These are phyloP conservation scores for Cassiopea andromeda DNA, from an alignment of 30 jellyfish, hydroid and myxozoan species.

Conservation along the genomic window DNA sequence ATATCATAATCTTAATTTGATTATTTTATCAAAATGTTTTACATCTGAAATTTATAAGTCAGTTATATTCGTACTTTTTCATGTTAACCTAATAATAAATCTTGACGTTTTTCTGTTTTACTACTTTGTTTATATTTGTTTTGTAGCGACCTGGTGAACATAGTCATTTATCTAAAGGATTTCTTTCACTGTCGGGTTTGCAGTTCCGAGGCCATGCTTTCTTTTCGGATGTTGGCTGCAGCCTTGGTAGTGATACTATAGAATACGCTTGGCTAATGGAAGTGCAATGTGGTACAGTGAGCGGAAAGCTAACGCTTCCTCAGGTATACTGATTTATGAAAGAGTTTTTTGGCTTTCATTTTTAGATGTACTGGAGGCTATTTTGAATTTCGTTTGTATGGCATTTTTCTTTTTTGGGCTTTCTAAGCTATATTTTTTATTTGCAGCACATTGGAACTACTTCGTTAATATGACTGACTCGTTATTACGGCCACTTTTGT, in stretches of 20 bases:
- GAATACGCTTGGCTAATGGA: slow-evolving; percentile 96
- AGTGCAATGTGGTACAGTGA: slow-evolving; percentile 84
- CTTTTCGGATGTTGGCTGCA: slow-evolving; percentile 89
- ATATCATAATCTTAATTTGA: too few species aligned
- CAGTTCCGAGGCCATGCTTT: slow-evolving; percentile 99
- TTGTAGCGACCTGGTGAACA: slow-evolving; percentile 83
- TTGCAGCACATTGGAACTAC: too few species aligned
- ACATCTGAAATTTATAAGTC: too few species aligned
- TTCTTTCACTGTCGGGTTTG: slow-evolving; percentile 84
- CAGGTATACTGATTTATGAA: slow-evolving; percentile 33
- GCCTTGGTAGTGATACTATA: slow-evolving; percentile 84
- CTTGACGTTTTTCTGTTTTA: background rate
- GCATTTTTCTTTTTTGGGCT: too few species aligned
- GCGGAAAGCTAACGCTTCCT: slow-evolving; percentile 84
- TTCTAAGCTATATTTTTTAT: too few species aligned
- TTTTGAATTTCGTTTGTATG: too few species aligned
- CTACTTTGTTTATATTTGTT: background rate
- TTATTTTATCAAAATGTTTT: too few species aligned
- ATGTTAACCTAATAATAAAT: background rate
- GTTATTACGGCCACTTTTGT: too few species aligned
- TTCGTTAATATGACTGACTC: too few species aligned
- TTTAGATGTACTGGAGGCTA: too few species aligned
- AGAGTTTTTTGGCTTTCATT: background rate
- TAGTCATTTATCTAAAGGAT: slow-evolving; percentile 82
- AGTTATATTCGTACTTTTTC: background rate